Base-by-base conservation (phyloP, 37 sponge, comb jelly and placozoan genomes). In the Theonella swinhoei region DNA sequence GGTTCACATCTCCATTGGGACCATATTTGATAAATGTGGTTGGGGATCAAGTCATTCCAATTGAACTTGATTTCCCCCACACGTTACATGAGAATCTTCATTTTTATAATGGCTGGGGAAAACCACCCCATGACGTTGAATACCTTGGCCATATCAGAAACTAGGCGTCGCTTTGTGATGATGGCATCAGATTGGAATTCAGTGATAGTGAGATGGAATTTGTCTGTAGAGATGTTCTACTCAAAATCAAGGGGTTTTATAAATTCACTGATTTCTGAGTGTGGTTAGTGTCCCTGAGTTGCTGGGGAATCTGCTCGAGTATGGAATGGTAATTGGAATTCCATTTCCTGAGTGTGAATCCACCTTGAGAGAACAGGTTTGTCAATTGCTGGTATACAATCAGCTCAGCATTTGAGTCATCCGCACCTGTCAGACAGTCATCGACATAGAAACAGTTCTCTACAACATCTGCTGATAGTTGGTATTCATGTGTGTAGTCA, bases 41-140 rank as follows among this genome's bases (percentile, higher is more conserved):
- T 69, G 39, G 77, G 76, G 19, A 84, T 42, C 22, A 69, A 54
- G 30, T 84, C 84, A 32, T 84, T 76, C 84, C 84, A 84, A 29
- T 67, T 69, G 36, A 75, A 23, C 20, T 70, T 70, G 22, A 62
- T 17, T 61, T 84, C 70, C 68, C 85, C 75, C n/a, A 84, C 47
- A 31, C 60, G 43, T 76, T 84, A 77, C 11, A 84, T 35, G 22
- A 84, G 70, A 43, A 84, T 76, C 60, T 84, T 76, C 85, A 84
- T 64, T 72, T 76, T 75, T 65, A 84, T 76, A 19, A 65, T 66
- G 19, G 31, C 34, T 41, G 77, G 77, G 9, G 70, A 65, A 31
- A 76, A 72, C 64, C 33, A 71, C 8, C 73, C 82, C 26, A 82
- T 14, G n/a, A 47, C 74, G 31, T 82, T 75, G 31, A 83, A 74